Evolutionary conservation across 2,113 vertebrate species (phyloP).

Genomic region (Poicephalus meyeri): DNA sequence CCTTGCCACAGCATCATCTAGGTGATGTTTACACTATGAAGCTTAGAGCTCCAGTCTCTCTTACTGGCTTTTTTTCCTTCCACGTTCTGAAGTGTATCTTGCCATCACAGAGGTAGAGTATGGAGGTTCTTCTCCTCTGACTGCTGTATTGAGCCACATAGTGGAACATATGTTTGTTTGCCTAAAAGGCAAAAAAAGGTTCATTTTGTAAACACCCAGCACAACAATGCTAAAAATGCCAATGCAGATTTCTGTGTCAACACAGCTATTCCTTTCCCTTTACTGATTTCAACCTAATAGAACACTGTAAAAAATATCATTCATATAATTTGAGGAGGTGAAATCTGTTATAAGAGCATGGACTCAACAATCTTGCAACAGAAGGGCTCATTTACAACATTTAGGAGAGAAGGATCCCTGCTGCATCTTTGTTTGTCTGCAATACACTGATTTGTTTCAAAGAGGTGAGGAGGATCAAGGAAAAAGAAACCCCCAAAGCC

Average conservation of each 20-base stretch:
- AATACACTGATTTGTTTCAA: neutral
- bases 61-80: accelerated
- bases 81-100: neutral
- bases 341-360: accelerated
- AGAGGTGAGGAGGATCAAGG: neutral
- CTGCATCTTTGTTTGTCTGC: neutral
- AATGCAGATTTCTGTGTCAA: neutral
- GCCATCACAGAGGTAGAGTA: neutral
- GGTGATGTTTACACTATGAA: neutral
- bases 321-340: neutral
- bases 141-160: neutral
- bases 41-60: neutral
- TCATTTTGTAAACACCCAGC: neutral
- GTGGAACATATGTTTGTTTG: neutral
- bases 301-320: neutral
- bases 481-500: neutral
- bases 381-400: neutral
- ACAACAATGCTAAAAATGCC: neutral
- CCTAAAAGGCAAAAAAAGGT: neutral
- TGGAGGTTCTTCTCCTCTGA: neutral
- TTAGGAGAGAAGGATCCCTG: neutral
- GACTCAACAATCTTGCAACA: neutral
- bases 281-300: neutral
- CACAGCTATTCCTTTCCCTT: neutral
- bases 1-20: neutral